These are phyloP conservation scores for Liopterus haemorrhoidalis DNA, from an alignment of 2,888 invertebrate genomes.

Conservation along the genomic window DNA sequence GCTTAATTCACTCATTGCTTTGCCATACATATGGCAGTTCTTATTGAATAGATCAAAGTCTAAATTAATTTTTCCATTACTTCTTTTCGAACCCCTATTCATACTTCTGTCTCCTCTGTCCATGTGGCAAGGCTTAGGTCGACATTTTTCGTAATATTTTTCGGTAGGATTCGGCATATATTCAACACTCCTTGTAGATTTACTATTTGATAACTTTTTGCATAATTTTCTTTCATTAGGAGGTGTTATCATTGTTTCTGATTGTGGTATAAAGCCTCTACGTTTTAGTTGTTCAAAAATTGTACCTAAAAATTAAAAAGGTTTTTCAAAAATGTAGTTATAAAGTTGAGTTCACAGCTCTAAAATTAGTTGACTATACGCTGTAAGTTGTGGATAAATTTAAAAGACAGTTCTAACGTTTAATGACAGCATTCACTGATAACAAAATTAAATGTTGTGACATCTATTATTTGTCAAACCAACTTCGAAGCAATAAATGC, in stretches of 20 bases:
- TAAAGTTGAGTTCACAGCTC: no score
- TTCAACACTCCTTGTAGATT: conserved; percentile 48
- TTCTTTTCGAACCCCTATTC: conserved; percentile 22
- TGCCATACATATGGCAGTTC: conserved; percentile 38
- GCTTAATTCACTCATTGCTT: conserved; percentile 35
- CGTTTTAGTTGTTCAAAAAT: conserved; percentile 50
- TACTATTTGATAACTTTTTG: conserved; percentile 42
- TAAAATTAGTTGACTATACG: no score
- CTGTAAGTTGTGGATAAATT: no score
- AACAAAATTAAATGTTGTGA: no score
- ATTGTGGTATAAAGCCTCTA: conserved; percentile 47
- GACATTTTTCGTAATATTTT: conserved; percentile 48
- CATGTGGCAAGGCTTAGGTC: conserved; percentile 41
- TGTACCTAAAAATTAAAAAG: no score
- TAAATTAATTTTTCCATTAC: conserved; percentile 38
- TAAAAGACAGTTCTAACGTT: no score
- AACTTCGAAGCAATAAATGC: no score
- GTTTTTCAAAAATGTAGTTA: no score
- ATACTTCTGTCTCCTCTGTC: conserved; percentile 31
- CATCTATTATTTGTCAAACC: no score
- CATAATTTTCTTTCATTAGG: conserved; percentile 38
- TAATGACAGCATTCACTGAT: no score
- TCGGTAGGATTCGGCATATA: conserved; percentile 51
- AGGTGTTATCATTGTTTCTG: conserved; percentile 27
- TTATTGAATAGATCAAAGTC: background rate